Conservation (phyloP, 2,113 vertebrate species). For the Bos javanicus region DNA sequence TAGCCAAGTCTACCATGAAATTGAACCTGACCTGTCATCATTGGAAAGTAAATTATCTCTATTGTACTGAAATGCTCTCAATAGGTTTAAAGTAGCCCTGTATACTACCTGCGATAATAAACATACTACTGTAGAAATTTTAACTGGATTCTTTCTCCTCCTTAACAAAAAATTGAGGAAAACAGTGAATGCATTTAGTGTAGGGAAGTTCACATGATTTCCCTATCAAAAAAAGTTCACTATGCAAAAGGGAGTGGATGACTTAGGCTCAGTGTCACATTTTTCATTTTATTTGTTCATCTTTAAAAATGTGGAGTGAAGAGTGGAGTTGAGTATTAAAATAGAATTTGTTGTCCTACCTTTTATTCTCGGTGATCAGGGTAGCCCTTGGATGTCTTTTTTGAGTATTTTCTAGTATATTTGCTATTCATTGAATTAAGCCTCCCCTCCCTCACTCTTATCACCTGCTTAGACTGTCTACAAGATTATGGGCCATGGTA, state of each 20-base stretch:
- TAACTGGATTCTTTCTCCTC: not conserved
- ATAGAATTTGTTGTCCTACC: not conserved
- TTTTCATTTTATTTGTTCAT: slow-evolving; percentile 11
- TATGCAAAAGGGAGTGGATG: not conserved
- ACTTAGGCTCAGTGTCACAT: not conserved
- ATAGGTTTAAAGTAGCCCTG: slow-evolving; percentile 13
- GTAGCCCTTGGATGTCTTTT: not conserved
- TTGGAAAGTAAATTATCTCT: slow-evolving; percentile 37
- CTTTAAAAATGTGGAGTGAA: not conserved
- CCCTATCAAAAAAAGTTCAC: slow-evolving; percentile 3
- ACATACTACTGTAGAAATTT: not conserved
- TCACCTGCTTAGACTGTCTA: not conserved
- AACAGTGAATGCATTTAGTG: not conserved
- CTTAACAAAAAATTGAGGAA: slow-evolving; percentile 30
- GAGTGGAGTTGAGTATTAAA: slow-evolving; percentile 5
- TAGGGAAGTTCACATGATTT: not conserved
- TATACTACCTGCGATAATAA: slow-evolving; percentile 8
- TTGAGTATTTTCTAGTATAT: not conserved
- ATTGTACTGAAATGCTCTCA: not conserved
- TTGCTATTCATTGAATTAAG: not conserved
- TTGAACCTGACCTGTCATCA: slow-evolving; percentile 25
- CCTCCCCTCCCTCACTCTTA: not conserved
- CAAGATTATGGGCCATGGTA: not conserved
- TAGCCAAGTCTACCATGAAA: slow-evolving; percentile 36
- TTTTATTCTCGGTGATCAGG: not conserved